A percentile compares a stretch with the other conserved stretches of the same genome.
Evolutionary conservation across 2,113 vertebrate species (phyloP).

Genomic region (Cinclus mexicanus): DNA sequence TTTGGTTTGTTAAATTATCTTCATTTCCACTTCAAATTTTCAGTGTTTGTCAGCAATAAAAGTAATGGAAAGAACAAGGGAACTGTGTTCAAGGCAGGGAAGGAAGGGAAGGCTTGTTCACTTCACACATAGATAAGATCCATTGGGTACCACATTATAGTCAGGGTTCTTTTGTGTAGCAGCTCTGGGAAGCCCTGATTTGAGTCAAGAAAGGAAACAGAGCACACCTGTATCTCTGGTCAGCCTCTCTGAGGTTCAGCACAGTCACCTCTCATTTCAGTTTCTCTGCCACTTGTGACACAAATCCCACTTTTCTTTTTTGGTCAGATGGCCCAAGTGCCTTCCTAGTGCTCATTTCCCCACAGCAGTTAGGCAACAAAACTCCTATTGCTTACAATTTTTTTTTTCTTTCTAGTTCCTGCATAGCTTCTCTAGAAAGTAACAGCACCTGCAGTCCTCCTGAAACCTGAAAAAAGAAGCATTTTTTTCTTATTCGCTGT

Average conservation of each 20-base stretch:
- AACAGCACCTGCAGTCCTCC: not conserved
- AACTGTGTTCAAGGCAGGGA: not conserved
- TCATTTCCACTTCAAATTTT: not conserved
- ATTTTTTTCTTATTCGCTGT: not conserved
- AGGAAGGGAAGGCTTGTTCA: not conserved
- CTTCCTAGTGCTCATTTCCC: not conserved
- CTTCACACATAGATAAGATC: rapidly evolving
- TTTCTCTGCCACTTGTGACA: not conserved
- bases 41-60: not conserved
- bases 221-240: not conserved
- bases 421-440: not conserved
- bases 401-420: not conserved
- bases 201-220: not conserved
- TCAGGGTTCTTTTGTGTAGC: rapidly evolving
- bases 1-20: slow-evolving; percentile 26
- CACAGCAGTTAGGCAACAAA: not conserved
- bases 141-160: rapidly evolving
- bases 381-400: not conserved
- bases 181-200: not conserved
- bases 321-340: not conserved
- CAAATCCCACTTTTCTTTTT: not conserved
- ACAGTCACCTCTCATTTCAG: not conserved
- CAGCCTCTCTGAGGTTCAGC: not conserved
- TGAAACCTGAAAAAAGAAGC: not conserved
- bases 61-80: not conserved